Base-by-base conservation (phyloP, 1,140 invertebrate species). In the Teleopsis dalmanni region DNA sequence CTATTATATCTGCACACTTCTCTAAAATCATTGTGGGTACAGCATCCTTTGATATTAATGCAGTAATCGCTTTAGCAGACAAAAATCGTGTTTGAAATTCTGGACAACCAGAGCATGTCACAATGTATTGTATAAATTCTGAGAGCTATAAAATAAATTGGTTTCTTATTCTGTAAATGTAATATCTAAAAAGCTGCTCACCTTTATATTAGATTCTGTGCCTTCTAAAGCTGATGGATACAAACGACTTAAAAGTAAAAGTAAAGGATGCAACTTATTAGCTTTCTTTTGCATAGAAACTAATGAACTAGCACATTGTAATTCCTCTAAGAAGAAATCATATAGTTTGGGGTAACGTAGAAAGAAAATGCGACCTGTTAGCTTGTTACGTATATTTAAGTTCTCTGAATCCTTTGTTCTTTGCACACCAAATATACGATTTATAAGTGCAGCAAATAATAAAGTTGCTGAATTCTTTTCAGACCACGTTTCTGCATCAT, bases 361-460 rank as follows among this genome's bases (percentile, higher is more conserved):
- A 68, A 95, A 95, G 72, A 98, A 97, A 8, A 87, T 80, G 45
- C 81, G 74, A 3, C 80, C 81, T 0, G 84, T 82, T 78, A 87
- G 82, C 56, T 79, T 81, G 71, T 95, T 94, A 52, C 88, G 81
- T 14, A 81, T 76, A 37, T 79, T 80, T 21, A 85, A 68, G 51
- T 84, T 76, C n/a, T 88, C 80, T n/a, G 76, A 72, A 66, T 87
- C 81, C 49, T 82, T 79, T 0, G 79, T 79, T 47, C 87, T 75
- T 57, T 85, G 84, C 0, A 95, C 92, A 13, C 93, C 93, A 77
- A 98, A 95, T 49, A 93, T 84, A 56, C 92, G 75, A 18, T 82
- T 85, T 51, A 95, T 81, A n/a, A 98, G 71, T 3, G 90, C 78
- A 54, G 85, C 83, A 54, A 92, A 87, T 26, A 96, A 70, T 16